Evolutionary conservation across 2,888 invertebrate genomes (phyloP), one percentile per base, ranked within the genome.

Genomic region (Hyles lineata): DNA sequence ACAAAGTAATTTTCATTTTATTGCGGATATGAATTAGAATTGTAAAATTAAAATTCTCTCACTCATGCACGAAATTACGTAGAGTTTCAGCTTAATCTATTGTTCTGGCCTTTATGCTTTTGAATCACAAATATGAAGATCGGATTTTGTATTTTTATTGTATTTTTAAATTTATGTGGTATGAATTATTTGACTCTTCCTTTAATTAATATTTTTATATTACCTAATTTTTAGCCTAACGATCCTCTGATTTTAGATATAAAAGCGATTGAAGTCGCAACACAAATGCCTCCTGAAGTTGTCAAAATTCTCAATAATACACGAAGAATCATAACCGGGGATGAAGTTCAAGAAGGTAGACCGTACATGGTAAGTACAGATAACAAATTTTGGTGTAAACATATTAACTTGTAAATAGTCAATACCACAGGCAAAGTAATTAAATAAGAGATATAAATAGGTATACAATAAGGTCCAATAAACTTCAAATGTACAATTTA

Each of bases 261-360:
- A 17, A 74, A 79, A 61, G 84, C 85, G 11, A 80, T 90, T 74
- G 89, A 90, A 76, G 85, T 88, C 50, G 88, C 85, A 0, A 92
- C 92, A 9, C 77, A 84, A 25, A 70, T 92, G 32, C 92, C 92
- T 5, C 76, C 83, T 72, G 78, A 85, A 62, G 85, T 91, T 0
- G 80, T 76, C 52, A 82, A 82, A 60, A 76, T 89, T 62, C 72
- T 91, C 29, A 90, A 92, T 75, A 86, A 88, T 0, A 85, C 90
- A 0, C 78, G 92, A 81, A 85, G 93, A 80, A 92, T 93, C 25
- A 89, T 93, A 70, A 85, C 89, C 74, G 92, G 93, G 0, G 79
- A 80, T 2, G 88, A 89, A 80, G 90, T 91, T 0, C 84, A 83
- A 4, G 91, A 92, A 9, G 86, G 81, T 55, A 86, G 89, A 77